Evolutionary conservation across 2,888 invertebrate species (phyloP), one percentile per base, ranked within the genome.

Genomic region (Rhabditophanes sp.): DNA sequence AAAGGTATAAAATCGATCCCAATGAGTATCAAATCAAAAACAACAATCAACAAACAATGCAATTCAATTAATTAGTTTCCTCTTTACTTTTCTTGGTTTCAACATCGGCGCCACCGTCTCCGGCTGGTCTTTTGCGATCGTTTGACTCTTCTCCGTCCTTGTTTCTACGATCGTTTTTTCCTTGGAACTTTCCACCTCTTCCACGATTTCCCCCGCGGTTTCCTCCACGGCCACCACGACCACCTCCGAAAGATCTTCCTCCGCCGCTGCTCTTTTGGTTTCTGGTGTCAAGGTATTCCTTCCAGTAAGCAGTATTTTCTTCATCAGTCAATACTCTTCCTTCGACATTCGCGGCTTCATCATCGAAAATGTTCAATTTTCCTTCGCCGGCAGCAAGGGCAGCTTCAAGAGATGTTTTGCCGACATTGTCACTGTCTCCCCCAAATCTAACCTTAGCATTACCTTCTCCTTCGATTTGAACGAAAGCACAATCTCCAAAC

Each of bases 401-500:
- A 9, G 23, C 23, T 9, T 9, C n/a, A 22, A 22, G 23, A 22
- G n/a, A 9, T 22, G n/a, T 22, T 29, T 26, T 25, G 37, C 50
- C 18, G 35, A 30, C 14, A 20, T 34, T 7, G 50, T 14, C 28
- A 48, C 50, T 8, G 38, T 45, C 17, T 48, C 48, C 17, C 44
- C 33, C n/a, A 37, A 50, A 42, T 8, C 46, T 17, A 8, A 53
- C 50, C 32, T 56, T 62, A 14, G 53, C 56, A 7, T 55, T 53
- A n/a, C 38, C 35, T 19, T 42, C 54, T 9, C 42, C 49, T 2
- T 35, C 48, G 7, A 34, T 34, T 4, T 54, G 35, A 20, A 40
- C 48, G 22, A 30, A 46, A 3, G 40, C 46, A 4, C 43, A 39
- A 14, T 37, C 28, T 1, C 79, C 80, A 62, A 74, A 75, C 5